Evolutionary conservation across 2,113 vertebrate species (phyloP).

Genomic region (Serinus canaria): DNA sequence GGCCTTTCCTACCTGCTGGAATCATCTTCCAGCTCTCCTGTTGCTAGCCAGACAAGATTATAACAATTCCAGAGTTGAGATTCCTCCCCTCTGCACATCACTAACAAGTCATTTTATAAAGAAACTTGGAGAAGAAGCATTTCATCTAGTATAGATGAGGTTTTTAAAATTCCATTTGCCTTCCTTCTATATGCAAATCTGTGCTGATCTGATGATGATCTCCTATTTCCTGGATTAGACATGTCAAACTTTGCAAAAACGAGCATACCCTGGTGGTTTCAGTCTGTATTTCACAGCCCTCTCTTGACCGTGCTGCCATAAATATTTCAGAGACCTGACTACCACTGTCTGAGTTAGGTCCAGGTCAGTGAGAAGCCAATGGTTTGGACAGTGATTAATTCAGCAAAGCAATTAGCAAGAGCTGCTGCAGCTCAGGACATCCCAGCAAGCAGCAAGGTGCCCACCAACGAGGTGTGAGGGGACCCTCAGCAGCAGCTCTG

Average conservation of each 20-base stretch:
- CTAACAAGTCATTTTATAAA: conserved; percentile 13
- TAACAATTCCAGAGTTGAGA: background rate
- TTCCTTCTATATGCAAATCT: conserved; percentile 57
- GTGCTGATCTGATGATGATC: conserved; percentile 63
- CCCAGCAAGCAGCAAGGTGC: background rate
- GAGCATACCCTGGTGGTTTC: background rate
- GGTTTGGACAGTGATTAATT: background rate
- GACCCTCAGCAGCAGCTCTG: background rate
- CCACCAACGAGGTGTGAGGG: background rate
- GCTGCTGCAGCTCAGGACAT: background rate
- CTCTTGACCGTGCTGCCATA: background rate
- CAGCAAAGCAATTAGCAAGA: background rate
- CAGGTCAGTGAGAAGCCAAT: conserved; percentile 18
- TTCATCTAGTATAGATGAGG: conserved; percentile 57
- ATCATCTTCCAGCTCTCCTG: background rate
- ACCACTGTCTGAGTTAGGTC: conserved; percentile 13
- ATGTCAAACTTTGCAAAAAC: conserved; percentile 44
- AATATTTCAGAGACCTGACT: conserved; percentile 50
- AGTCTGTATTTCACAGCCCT: background rate
- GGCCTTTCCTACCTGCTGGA: background rate
- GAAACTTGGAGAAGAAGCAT: conserved; percentile 10
- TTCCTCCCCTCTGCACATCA: background rate
- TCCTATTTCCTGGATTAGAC: conserved; percentile 65
- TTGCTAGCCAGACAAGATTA: background rate
- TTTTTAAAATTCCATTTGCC: conserved; percentile 69